Evolutionary conservation across 2,113 vertebrate species (phyloP), one percentile per base, ranked within the genome.

Genomic region (Varanus salvator): DNA sequence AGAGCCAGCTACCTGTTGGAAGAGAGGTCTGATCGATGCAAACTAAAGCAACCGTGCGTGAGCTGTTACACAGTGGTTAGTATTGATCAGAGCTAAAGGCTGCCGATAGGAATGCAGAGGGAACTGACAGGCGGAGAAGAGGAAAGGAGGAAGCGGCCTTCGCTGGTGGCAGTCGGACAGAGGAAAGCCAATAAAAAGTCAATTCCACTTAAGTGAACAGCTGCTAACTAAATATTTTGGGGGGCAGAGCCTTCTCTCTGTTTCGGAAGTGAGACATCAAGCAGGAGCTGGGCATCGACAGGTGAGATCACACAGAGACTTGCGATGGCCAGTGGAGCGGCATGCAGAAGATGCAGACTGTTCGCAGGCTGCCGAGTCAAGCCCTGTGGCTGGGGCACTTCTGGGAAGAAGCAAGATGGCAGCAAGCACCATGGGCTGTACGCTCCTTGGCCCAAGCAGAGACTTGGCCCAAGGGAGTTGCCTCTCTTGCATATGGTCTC

Each of bases 191-290:
- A 99, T 99, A 98, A 98, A 97, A 98, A 98, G 98, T 99, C 98
- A 98, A 98, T 99, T 98, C 97, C 98, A 99, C 98, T 99, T 99
- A 99, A 98, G 96, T 96, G 98, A 98, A 98, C 97, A 98, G 97
- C 98, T 98, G 98, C 98, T 98, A 98, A 99, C 98, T 98, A 98
- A 99, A 99, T 99, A 98, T 98, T 99, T 98, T 97, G 94, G 96
- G 97, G 97, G 95, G 94, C 91, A 77, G 93, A 96, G 94, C 88
- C 90, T 96, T 95, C 93, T 90, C 93, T 96, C 88, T 92, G 92
- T 90, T 95, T 92, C 54, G 68, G 95, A 97, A 98, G 96, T 97
- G 97, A 98, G 98, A 98, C 97, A 98, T 98, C 97, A 96, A 91
- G 93, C 0, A 50, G 92, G 96, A 87, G 82, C 95, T 91, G 69